Conservation (phyloP, 2,888 invertebrate genomes). For the Isoperla grammatica region DNA sequence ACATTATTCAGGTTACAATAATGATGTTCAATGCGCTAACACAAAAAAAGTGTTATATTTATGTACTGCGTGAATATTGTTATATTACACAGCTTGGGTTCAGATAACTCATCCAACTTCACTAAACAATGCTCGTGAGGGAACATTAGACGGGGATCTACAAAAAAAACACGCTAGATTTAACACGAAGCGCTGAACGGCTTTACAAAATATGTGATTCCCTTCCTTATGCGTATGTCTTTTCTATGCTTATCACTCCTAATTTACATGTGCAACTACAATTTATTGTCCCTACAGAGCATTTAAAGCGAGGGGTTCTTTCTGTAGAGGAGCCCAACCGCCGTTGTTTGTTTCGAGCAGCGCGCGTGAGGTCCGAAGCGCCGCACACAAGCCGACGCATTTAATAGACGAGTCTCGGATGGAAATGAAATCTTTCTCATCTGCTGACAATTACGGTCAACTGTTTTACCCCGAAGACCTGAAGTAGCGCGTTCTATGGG, state of each 20-base stretch:
- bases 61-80: no score
- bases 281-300: not conserved
- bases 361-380: not conserved
- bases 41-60: no score
- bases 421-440: conserved; percentile 10
- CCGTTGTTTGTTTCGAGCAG: not conserved
- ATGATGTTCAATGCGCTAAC: no score
- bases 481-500: conserved; percentile 20
- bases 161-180: no score
- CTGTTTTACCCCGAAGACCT: not conserved
- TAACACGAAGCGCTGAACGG: no score
- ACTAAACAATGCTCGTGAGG: no score
- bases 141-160: no score
- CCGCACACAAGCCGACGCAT: not conserved
- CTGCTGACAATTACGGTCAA: conserved; percentile 16
- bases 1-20: no score
- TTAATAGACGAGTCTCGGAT: conserved; percentile 2
- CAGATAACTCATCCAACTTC: no score
- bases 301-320: conserved; percentile 4
- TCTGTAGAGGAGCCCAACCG: not conserved
- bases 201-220: no score
- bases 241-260: not conserved
- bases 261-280: conserved; percentile 5
- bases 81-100: no score
- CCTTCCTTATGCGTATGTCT: no score